Evolutionary conservation across 2,888 invertebrate species (phyloP).

Genomic region (Melipona beecheii): DNA sequence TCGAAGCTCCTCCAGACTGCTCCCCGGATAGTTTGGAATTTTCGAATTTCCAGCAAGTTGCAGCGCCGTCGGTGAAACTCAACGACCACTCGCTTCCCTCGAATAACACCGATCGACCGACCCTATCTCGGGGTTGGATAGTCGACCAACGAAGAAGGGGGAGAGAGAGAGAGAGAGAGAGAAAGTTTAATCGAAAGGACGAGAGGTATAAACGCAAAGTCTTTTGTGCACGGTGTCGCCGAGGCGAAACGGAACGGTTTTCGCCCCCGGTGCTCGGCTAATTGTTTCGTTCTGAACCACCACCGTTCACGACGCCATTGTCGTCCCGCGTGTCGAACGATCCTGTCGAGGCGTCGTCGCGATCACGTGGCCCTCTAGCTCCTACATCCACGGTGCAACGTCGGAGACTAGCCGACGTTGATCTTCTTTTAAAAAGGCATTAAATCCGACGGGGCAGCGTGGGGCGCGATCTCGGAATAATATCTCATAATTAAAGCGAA

Average conservation of each 20-base stretch:
- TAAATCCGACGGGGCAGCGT: constrained; percentile 77
- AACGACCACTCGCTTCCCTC: constrained; percentile 17
- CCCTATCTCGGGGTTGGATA: not conserved
- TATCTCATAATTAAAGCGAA: constrained; percentile 83
- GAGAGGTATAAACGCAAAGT: constrained; percentile 61
- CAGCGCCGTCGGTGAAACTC: not conserved
- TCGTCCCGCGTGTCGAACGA: constrained; percentile 33
- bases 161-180: not conserved
- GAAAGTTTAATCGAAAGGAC: constrained; percentile 58
- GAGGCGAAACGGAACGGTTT: constrained; percentile 45
- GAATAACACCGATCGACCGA: constrained; percentile 34
- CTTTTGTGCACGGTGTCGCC: constrained; percentile 49
- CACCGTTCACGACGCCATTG: constrained; percentile 45
- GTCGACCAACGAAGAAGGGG: constrained; percentile 3
- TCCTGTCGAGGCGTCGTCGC: constrained; percentile 25
- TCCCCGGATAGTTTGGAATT: constrained; percentile 47
- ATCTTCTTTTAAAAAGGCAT: constrained; percentile 81
- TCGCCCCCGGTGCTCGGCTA: constrained; percentile 55
- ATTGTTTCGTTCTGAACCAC: constrained; percentile 67
- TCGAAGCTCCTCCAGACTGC: constrained; percentile 46
- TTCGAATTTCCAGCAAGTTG: constrained; percentile 56
- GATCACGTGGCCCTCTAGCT: constrained; percentile 15
- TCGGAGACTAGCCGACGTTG: constrained; percentile 34
- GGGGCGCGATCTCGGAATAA: constrained; percentile 82
- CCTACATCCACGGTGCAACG: not conserved